Conservation (phyloP, 2,888 invertebrate species). For the Conistra vaccinii region DNA sequence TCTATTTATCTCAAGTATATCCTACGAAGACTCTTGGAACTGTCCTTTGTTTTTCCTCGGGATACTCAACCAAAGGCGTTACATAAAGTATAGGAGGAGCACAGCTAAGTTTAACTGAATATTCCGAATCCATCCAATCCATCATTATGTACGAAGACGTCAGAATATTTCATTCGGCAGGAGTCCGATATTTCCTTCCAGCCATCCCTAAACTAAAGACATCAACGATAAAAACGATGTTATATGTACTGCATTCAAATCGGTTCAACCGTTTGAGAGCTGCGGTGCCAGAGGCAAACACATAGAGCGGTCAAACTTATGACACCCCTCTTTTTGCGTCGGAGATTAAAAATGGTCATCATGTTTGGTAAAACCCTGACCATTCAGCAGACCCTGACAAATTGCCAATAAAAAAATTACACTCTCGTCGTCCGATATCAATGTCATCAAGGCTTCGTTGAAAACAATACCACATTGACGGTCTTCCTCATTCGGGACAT, state of each 20-base stretch:
- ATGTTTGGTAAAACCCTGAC: conserved; percentile 5
- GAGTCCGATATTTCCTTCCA: not conserved
- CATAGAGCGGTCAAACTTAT: no score
- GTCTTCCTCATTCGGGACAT: conserved; percentile 39
- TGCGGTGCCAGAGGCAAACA: no score
- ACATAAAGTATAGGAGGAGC: not conserved
- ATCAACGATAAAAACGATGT: not conserved
- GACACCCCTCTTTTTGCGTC: no score
- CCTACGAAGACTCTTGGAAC: not conserved
- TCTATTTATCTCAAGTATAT: not conserved
- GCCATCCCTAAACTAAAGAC: not conserved
- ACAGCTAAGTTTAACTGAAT: not conserved
- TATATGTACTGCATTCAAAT: no score
- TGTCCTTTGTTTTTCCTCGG: not conserved
- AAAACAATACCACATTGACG: conserved; percentile 50
- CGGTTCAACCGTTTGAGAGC: no score
- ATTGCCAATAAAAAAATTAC: not conserved
- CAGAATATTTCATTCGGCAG: not conserved
- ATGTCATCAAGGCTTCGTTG: conserved; percentile 34
- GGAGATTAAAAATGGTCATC: not conserved
- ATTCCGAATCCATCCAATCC: not conserved
- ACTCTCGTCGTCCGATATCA: conserved; percentile 1
- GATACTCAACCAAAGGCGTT: not conserved
- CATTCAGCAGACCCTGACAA: not conserved
- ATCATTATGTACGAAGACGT: no score